Percentiles rank a stretch among this genome's conserved stretches.
phyloP scores from a whole-genome alignment of 2,113 vertebrate species.

The Smithornis capensis region DNA sequence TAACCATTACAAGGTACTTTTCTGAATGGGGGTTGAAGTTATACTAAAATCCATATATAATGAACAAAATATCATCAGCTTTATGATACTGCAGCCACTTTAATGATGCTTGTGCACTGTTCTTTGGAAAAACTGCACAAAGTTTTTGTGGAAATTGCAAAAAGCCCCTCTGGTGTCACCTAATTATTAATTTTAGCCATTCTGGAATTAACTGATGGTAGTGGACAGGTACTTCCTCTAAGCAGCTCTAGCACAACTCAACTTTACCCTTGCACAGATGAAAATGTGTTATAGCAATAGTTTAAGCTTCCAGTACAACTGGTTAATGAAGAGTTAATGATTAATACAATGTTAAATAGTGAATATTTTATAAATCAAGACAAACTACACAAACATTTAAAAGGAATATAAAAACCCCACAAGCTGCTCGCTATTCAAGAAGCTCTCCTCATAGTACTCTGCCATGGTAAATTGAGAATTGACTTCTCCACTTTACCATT shows the following conservation, averaged over 20 bases:
- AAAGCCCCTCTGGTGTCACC: not conserved
- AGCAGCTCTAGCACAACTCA: not conserved
- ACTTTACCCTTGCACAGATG: not conserved
- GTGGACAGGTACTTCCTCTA: not conserved
- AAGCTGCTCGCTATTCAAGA: not conserved
- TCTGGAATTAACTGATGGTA: not conserved
- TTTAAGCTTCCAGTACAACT: not conserved
- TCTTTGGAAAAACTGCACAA: not conserved
- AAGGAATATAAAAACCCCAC: not conserved
- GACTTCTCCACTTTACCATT: not conserved
- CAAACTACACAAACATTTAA: not conserved
- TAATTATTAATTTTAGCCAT: not conserved
- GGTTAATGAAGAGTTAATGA: not conserved
- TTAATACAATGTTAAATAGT: not conserved
- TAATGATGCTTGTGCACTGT: fast-evolving
- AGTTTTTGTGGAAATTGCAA: not conserved
- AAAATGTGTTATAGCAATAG: not conserved
- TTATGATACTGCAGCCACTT: not conserved
- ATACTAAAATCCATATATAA: not conserved
- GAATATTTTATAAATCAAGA: not conserved
- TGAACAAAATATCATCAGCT: not conserved
- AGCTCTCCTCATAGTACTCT: not conserved
- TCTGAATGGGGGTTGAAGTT: not conserved
- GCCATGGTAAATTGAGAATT: not conserved
- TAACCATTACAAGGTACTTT: not conserved